Base-by-base conservation (phyloP, 1,140 invertebrate genomes). In the Orussus abietinus region DNA sequence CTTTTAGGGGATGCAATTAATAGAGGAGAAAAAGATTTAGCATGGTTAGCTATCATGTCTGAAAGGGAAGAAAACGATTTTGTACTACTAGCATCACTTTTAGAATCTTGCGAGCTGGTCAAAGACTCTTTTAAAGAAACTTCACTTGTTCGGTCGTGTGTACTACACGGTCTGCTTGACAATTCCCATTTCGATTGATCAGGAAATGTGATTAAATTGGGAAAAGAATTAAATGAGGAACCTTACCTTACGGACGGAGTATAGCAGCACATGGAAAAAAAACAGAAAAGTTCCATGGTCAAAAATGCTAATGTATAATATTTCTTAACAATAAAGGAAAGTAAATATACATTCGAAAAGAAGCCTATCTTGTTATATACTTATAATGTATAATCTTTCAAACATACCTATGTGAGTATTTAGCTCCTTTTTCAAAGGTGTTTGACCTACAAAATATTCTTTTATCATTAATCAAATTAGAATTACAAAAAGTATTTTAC, bases 231-330 rank as follows among this genome's bases (percentile, higher is more conserved):
- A n/a, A 25, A 7, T 42, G 30, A 37, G 41, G 47, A 58, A 70
- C 48, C 77, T 79, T 79, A 79, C 77, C 77, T 79, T 79, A 63
- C 71, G 62, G 64, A 72, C 55, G 56, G 56, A 59, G 47, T 40
- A 47, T 36, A 47, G 51, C 44, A 55, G 39, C 60, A 69, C 68
- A 72, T 67, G 71, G 72, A 72, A 78, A 52, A 67, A 63, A 58
- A 61, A 73, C 59, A 38, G 61, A 57, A 57, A 64, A 52, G 21
- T 13, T 36, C 34, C 17, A 36, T n/a, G n/a, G n/a, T n/a, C n/a
- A n/a, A n/a, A n/a, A n/a, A n/a, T n/a, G n/a, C n/a, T n/a, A n/a
- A n/a, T n/a, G n/a, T n/a, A n/a, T n/a, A n/a, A n/a, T n/a, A n/a
- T n/a, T n/a, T n/a, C n/a, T n/a, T n/a, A n/a, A n/a, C n/a, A n/a